Evolutionary conservation across 2,113 vertebrate species (phyloP).

Genomic region (Seriola dumerili): DNA sequence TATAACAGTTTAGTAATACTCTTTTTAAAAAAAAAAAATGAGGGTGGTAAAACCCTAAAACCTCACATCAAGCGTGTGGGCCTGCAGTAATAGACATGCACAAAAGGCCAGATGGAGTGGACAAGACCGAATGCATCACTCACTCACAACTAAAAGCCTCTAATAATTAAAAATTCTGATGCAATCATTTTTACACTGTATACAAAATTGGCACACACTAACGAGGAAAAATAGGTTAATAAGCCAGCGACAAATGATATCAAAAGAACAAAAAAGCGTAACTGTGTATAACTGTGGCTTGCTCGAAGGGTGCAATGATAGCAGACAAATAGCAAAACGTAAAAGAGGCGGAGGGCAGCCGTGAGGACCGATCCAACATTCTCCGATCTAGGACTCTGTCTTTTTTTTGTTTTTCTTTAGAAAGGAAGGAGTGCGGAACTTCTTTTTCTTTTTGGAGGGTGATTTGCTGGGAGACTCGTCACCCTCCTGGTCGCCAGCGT

Average conservation of each 20-base stretch:
- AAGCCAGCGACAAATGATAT: constrained; percentile 67
- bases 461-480: constrained; percentile 98
- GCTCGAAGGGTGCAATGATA: constrained; percentile 51
- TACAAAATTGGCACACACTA: constrained; percentile 81
- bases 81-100: constrained; percentile 71
- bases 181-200: constrained; percentile 71
- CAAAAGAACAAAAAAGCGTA: constrained; percentile 53
- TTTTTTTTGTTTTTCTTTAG: constrained; percentile 99
- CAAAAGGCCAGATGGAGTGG: constrained; percentile 68
- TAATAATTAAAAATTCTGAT: constrained; percentile 74
- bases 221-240: constrained; percentile 75
- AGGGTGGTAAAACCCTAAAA: constrained; percentile 65
- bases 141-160: constrained; percentile 74
- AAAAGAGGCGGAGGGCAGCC: constrained; percentile 44
- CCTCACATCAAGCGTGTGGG: constrained; percentile 56
- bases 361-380: constrained; percentile 59
- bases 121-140: constrained; percentile 66
- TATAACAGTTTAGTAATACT: constrained; percentile 81
- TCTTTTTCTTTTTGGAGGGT: constrained; percentile 99
- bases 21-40: constrained; percentile 67
- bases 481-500: constrained; percentile 88
- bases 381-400: constrained; percentile 89
- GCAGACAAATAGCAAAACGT: constrained; percentile 39
- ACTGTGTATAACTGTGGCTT: constrained; percentile 49
- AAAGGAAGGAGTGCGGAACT: constrained; percentile 99